Conservation (phyloP, 2,113 vertebrate species). For the Pollachius pollachius region DNA sequence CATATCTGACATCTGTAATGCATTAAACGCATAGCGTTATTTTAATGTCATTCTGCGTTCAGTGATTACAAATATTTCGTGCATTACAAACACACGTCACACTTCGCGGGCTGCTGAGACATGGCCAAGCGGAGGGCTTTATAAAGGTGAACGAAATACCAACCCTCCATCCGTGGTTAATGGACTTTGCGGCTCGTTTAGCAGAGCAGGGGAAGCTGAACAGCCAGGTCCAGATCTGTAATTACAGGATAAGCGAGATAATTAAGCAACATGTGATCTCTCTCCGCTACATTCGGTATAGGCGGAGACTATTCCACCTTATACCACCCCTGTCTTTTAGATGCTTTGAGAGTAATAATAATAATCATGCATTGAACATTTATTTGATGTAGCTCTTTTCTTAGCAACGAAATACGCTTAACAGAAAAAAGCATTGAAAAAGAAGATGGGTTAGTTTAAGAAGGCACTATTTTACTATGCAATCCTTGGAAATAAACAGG, state of each 20-base stretch:
- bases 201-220: constrained; percentile 28
- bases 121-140: neutral
- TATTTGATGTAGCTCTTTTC: neutral
- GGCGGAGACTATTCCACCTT: no score
- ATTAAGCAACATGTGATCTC: constrained; percentile 1
- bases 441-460: no score
- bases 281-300: neutral
- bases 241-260: constrained; percentile 18
- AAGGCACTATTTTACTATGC: neutral
- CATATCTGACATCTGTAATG: constrained; percentile 4
- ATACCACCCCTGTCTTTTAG: neutral
- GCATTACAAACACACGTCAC: neutral
- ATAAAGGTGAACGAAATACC: constrained; percentile 42
- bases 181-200: constrained; percentile 42
- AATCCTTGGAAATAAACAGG: constrained; percentile 38
- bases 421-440: constrained; percentile 1
- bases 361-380: neutral
- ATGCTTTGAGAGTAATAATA: neutral
- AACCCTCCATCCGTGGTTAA: constrained; percentile 52
- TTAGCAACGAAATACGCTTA: neutral
- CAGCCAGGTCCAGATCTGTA: constrained; percentile 31
- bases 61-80: neutral
- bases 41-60: neutral
- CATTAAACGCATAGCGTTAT: neutral
- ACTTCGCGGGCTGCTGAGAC: neutral